Base-by-base conservation (phyloP, 2,797 vertebrate species). In the Diplodus sargus region DNA sequence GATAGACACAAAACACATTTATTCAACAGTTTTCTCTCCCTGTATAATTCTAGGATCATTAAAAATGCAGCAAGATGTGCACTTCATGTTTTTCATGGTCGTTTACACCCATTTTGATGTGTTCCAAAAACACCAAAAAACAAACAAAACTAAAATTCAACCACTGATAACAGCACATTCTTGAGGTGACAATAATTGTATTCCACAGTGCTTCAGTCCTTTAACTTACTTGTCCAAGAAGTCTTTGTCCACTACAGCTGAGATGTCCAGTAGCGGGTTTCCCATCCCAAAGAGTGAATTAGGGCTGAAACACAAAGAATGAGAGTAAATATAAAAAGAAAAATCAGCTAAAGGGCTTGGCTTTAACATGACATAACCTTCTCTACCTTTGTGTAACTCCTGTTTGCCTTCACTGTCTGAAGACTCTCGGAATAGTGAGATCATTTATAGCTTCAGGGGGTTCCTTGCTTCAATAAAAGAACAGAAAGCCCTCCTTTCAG, bases 221-320 rank as follows among this genome's bases (percentile, higher is more conserved):
- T 72, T 85, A 69, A 95, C 97, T 96, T 95, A 99, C 98, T 97
- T 99, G 92, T 99, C 97, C 84, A 99, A 96, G 89, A 99, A 98
- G 92, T 99, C 97, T 90, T 99, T 99, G 94, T 99, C 97, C 92
- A 99, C 98, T 20, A 97, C 94, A 53, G 97, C 97, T 90, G 89
- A 95, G 80, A 99, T 99, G 92, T 99, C 98, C 84, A 99, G 93
- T 60, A 99, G 94, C 43, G 98, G 98, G 91, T 99, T 99, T 89
- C 98, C 98, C 98, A 99, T 97, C 72, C 98, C 98, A 93, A 99
- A 99, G 16, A 99, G 97, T 28, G 95, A 90, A 94, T 99, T 99
- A 86, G 97, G 93, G 89, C 98, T 99, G 93, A 65, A 96, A 94
- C 13, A 87, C 10, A 84, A 84, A 85, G n/a, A 87, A 2, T 0